phyloP scores from a whole-genome alignment of 2,113 vertebrate species.

The Lycaon pictus region DNA sequence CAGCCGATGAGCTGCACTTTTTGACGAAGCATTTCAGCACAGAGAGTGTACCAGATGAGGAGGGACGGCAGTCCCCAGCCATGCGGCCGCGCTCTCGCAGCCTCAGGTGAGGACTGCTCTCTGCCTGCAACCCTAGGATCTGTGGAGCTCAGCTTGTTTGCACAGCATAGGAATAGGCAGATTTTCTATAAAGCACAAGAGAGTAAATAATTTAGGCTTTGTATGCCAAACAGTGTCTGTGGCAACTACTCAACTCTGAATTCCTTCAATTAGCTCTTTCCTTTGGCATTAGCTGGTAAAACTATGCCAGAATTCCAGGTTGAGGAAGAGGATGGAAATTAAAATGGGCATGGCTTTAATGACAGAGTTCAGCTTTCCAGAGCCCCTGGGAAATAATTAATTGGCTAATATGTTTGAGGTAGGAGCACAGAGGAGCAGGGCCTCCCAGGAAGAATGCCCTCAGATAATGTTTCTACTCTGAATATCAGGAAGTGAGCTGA shows the following conservation, averaged over 20 bases:
- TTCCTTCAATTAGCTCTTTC: not conserved
- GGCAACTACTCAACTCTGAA: not conserved
- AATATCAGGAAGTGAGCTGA: not conserved
- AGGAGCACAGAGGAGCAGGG: not conserved
- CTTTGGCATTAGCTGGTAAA: constrained; percentile 29
- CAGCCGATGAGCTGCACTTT: constrained; percentile 98
- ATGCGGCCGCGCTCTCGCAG: constrained; percentile 97
- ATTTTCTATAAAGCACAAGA: not conserved
- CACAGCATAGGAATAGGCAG: not conserved
- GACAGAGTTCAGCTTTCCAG: constrained; percentile 21
- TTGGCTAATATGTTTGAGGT: not conserved
- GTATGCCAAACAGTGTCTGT: not conserved
- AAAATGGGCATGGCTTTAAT: constrained; percentile 42
- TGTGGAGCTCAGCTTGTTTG: not conserved
- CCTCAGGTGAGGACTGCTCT: constrained; percentile 89
- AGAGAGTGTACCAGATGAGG: constrained; percentile 97
- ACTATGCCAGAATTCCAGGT: constrained; percentile 2
- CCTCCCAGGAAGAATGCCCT: not conserved
- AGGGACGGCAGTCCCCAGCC: constrained; percentile 94
- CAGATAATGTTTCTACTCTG: not conserved
- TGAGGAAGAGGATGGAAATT: not conserved
- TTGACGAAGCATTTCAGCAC: constrained; percentile 99
- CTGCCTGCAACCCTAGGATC: not conserved
- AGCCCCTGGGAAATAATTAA: not conserved
- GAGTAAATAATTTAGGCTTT: not conserved